Evolutionary conservation across 2,888 invertebrate genomes (phyloP), one percentile per base, ranked within the genome.

Genomic region (Synanthedon andrenaeformis): DNA sequence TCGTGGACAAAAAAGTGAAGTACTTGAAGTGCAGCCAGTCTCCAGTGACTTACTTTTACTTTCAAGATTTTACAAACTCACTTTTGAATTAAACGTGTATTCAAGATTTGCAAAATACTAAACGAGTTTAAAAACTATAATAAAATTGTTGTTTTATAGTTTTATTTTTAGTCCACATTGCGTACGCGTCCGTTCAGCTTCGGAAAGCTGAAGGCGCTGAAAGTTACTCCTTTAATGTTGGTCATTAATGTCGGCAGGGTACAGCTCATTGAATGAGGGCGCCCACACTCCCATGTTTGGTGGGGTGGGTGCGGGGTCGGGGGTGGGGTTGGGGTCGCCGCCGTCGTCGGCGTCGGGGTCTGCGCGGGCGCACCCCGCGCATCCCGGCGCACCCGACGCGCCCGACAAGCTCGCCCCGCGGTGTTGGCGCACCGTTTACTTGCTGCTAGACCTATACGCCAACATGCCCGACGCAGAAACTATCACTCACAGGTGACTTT

Each of bases 381-480:
- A 96, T 94, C 0, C 58, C 55, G 50, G 55, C 54, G 28, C 58
- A 51, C 54, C 58, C 52, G 23, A 17, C 42, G 17, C 13, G 49
- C 42, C 35, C 49, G 51, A 63, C 68, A 71, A 68, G 65, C 71
- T 89, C 59, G 91, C 91, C 3, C 96, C 96, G 11, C 91, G 94
- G 64, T 98, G 98, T 72, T 98, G 98, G 98, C 93, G 95, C 71
- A 98, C 96, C 0, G 93, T 98, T 62, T 97, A 96, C 76, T 93
- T 96, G 75, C 89, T 98, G 57, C 84, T 98, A 54, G 96, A 98
- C 70, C 81, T 98, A 53, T 98, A 98, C 74, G 96, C 97, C 5
- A 96, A 95, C 52, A 95, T 96, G 92, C 97, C 98, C 0, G 97
- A 97, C 72, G 95, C 96, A 0, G 97, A 97, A 80, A 97, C 96